Evolutionary conservation across 2,797 vertebrate species (phyloP), one percentile per base, ranked within the genome.

Genomic region (Telmatherina bonti): DNA sequence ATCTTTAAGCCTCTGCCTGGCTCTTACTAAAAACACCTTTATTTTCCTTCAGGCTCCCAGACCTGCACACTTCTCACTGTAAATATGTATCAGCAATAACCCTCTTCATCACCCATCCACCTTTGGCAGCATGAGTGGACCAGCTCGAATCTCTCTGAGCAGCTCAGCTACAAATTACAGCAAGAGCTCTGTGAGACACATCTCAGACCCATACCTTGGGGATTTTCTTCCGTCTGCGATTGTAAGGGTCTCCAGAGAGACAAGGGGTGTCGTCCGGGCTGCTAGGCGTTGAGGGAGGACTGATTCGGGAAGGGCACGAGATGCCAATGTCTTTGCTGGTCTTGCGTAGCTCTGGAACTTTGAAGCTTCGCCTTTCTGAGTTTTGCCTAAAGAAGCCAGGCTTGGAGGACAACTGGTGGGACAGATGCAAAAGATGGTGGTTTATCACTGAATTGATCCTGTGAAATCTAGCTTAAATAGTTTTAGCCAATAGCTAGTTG

Each of bases 211-310:
- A 6, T 88, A 99, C 98, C 96, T 96, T 99, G 58, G 97, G 96
- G 88, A 97, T 97, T 93, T 97, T 99, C 90, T 94, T 96, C 84
- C 95, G 95, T 59, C 95, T 95, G 73, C 96, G 96, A 72, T 97
- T 97, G 86, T 96, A 97, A 3, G 94, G 92, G 88, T 99, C 97
- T 79, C 97, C 96, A 0, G 97, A 95, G 78, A 96, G 96, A 88
- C 96, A 96, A 60, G 96, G 96, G 35, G 96, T 97, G 88, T 99
- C 97, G 1, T 99, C 97, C 0, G 98, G 97, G 82, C 97, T 99
- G 94, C 97, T 99, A 68, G 98, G 98, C 0, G 97, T 98, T 1
- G 98, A 99, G 0, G 97, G 97, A 24, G 98, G 97, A 76, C 97
- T 99, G 90, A 95, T 90, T 47, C 94, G 96, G 70, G 95, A 96